Base-by-base conservation (phyloP, 2,113 vertebrate species). In the Notothenia rossii region DNA sequence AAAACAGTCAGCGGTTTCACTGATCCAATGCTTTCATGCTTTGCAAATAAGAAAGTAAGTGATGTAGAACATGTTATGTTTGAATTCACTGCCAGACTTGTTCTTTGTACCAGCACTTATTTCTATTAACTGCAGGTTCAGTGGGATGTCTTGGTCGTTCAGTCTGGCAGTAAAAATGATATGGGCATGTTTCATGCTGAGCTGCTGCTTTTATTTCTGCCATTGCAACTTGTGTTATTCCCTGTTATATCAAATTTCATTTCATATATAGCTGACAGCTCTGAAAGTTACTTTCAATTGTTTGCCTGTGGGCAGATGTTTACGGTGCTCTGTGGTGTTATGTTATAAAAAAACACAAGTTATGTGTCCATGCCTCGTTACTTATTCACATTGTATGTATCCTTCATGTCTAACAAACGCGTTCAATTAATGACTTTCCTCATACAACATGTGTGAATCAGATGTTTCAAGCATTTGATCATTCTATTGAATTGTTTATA, bases 111-210 rank as follows among this genome's bases (percentile, higher is more conserved):
- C 74, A 54, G 29, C 6, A 25, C 5, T 49, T 81, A 73, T 83
- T 79, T 79, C 18, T 69, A 51, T 76, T 61, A 72, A 84, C 72
- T 56, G 20, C 43, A 61, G 14, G 55, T 77, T 83, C 70, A 85
- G 53, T 61, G 51, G 54, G 54, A 22, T 46, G 66, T 86, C 22
- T 22, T 55, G 3, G 55, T 50, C 22, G 10, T 60, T 85, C 66
- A 67, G 13, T 50, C 22, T 51, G 54, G n/a, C 51, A 18, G n/a
- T 72, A 65, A 56, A 50, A 75, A 81, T 69, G 25, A 53, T 15
- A 54, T 6, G 18, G 10, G 62, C 18, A 5, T 40, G 58, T 51
- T 65, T 76, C 53, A 61, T 43, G 62, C 72, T 68, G 72, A 55
- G 54, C 29, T 45, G 40, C 61, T 65, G 56, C 40, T 25, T 75